Percentiles rank a stretch among this genome's conserved stretches.
These are phyloP conservation scores for Pimpla rufipes DNA, from an alignment of 2,888 invertebrate genomes.

Conservation along the genomic window DNA sequence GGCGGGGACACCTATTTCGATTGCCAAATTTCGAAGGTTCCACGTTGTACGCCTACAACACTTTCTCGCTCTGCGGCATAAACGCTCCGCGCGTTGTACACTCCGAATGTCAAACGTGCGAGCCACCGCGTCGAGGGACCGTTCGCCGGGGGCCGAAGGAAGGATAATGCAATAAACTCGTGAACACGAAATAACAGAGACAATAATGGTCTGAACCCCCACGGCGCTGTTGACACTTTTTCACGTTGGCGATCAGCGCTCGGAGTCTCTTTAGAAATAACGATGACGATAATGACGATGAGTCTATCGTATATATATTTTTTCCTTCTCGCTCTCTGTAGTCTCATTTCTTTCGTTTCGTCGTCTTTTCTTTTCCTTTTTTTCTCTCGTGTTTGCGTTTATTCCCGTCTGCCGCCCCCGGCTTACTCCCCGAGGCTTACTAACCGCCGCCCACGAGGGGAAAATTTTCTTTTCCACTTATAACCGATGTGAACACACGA, in stretches of 20 bases:
- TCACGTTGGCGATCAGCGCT: slow-evolving; percentile 45
- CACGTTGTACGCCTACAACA: background rate
- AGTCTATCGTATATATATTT: background rate
- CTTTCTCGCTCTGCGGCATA: slow-evolving; percentile 11
- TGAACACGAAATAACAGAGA: slow-evolving; percentile 16
- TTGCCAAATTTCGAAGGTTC: slow-evolving; percentile 51
- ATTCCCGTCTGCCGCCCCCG: slow-evolving; percentile 72
- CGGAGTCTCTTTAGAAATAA: slow-evolving; percentile 73
- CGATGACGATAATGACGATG: slow-evolving; percentile 72
- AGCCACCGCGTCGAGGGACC: slow-evolving; percentile 9
- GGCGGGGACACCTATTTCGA: slow-evolving; percentile 31
- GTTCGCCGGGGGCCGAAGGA: slow-evolving; percentile 6
- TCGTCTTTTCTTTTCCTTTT: slow-evolving; percentile 12
- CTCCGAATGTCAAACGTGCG: slow-evolving; percentile 5
- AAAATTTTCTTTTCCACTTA: slow-evolving; percentile 22
- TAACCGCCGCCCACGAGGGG: background rate
- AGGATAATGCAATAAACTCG: slow-evolving; percentile 19
- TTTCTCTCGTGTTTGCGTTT: slow-evolving; percentile 52
- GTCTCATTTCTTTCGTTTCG: background rate
- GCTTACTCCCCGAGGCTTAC: slow-evolving; percentile 28
- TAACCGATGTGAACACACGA: slow-evolving; percentile 3
- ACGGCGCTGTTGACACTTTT: slow-evolving; percentile 56
- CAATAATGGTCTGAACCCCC: slow-evolving; percentile 46
- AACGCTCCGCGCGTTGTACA: background rate
- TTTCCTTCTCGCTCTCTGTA: slow-evolving; percentile 21